phyloP scores from a whole-genome alignment of 2,113 vertebrate species.

The Urocolius indicus region DNA sequence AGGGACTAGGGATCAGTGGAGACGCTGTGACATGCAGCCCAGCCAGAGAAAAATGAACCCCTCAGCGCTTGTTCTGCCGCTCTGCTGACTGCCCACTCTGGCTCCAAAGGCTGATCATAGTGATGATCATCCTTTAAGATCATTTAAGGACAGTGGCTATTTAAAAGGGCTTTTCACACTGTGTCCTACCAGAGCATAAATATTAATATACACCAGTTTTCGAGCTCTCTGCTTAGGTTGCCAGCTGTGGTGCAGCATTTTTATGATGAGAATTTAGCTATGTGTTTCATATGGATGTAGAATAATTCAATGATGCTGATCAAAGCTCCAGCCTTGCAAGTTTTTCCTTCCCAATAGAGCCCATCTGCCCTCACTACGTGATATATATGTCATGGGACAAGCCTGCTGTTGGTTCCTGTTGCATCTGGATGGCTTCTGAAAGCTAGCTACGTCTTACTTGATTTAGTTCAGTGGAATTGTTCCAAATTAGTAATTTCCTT shows the following conservation, averaged over 20 bases:
- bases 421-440: not conserved
- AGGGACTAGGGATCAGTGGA: too few species aligned
- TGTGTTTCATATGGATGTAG: not conserved
- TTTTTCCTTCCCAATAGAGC: not conserved
- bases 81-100: too few species aligned
- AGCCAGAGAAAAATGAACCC: too few species aligned
- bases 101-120: too few species aligned
- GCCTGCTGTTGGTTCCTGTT: not conserved
- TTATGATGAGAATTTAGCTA: not conserved
- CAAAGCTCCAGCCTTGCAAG: not conserved
- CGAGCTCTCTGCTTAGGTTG: not conserved
- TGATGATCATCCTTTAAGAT: not conserved
- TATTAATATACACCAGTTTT: not conserved
- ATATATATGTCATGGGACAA: not conserved
- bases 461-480: not conserved
- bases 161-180: not conserved
- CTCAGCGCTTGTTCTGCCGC: too few species aligned
- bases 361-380: not conserved
- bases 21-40: too few species aligned
- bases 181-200: not conserved
- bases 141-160: not conserved
- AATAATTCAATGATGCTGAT: not conserved
- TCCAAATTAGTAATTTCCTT: not conserved
- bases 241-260: not conserved
- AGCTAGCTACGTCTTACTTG: not conserved